Conservation (phyloP, 1,140 invertebrate genomes). For the Halesus radiatus region DNA sequence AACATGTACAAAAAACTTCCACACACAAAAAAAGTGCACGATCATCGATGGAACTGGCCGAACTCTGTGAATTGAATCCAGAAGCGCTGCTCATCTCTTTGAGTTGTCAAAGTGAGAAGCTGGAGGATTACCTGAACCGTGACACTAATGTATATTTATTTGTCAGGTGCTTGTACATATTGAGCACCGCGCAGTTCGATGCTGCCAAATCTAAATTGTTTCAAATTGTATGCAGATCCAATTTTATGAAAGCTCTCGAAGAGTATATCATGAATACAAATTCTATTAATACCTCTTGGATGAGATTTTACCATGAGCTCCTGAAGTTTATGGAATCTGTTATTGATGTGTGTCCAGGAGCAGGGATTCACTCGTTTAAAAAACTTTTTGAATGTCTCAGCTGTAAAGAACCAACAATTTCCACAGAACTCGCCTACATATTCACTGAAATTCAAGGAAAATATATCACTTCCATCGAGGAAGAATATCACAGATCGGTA, state of each 20-base stretch:
- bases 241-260: constrained; percentile 61
- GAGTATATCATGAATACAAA: constrained; percentile 62
- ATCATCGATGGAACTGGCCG: not conserved
- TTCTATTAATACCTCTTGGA: too few species aligned
- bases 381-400: constrained; percentile 61
- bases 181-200: constrained; percentile 62
- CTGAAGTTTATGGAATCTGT: constrained; percentile 58
- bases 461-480: constrained; percentile 62
- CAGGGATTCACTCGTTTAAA: constrained; percentile 62
- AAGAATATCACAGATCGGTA: constrained; percentile 49
- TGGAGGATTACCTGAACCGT: constrained; percentile 22
- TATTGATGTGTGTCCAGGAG: constrained; percentile 64
- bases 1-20: too few species aligned
- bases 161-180: constrained; percentile 62
- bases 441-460: constrained; percentile 62
- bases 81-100: not conserved
- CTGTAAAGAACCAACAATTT: constrained; percentile 61
- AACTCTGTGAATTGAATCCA: not conserved
- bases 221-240: constrained; percentile 61
- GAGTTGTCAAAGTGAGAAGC: not conserved
- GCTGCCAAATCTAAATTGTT: constrained; percentile 63
- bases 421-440: constrained; percentile 60
- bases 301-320: too few species aligned
- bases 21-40: not conserved
- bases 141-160: constrained; percentile 58